Evolutionary conservation across 1,140 invertebrate species (phyloP).

Genomic region (Onthophagus taurus): DNA sequence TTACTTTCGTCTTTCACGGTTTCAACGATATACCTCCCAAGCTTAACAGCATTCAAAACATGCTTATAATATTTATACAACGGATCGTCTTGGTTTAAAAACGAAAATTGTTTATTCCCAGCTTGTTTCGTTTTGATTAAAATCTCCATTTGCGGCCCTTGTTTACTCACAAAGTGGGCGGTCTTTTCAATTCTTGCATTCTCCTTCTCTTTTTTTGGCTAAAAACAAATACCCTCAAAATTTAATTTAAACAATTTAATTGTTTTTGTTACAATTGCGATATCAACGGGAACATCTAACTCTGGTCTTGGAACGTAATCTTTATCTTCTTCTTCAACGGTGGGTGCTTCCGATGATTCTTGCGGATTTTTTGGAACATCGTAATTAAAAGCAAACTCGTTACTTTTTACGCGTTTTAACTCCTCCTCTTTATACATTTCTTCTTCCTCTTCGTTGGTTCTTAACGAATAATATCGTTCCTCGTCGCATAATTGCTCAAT

Average conservation of each 20-base stretch:
- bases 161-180: constrained; percentile 82
- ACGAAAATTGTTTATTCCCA: constrained; percentile 87
- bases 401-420: constrained; percentile 65
- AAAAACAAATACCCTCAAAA: constrained; percentile 24
- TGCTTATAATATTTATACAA: constrained; percentile 88
- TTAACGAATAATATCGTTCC: constrained; percentile 79
- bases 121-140: constrained; percentile 94
- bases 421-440: constrained; percentile 85
- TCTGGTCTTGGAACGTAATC: constrained; percentile 58
- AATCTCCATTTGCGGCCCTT: constrained; percentile 97
- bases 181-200: constrained; percentile 96
- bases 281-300: constrained; percentile 62
- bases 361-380: constrained; percentile 43
- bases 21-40: constrained; percentile 55
- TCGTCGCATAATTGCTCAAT: constrained; percentile 83
- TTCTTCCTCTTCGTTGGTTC: constrained; percentile 78
- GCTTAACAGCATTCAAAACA: constrained; percentile 71
- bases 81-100: constrained; percentile 76
- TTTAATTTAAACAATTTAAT: background rate
- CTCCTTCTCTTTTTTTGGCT: constrained; percentile 88
- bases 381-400: constrained; percentile 58
- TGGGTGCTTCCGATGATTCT: constrained; percentile 22
- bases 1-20: constrained; percentile 13
- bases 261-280: constrained; percentile 53
- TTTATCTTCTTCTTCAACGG: constrained; percentile 55